Conservation (phyloP, 1,140 invertebrate species). For the Octopus bimaculoides region DNA sequence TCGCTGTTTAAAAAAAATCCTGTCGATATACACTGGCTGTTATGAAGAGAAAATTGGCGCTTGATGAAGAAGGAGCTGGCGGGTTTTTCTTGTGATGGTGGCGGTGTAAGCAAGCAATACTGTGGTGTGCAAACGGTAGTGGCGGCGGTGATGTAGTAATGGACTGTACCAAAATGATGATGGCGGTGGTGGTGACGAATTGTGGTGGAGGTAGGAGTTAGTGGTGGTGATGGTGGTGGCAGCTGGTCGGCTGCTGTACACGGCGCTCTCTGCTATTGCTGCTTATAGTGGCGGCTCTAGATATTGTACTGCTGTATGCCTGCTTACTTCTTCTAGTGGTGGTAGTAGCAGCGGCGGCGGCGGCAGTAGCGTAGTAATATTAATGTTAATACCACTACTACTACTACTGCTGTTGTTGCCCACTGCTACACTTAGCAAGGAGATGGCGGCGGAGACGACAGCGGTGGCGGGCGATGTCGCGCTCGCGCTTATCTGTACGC, state of each 20-base stretch:
- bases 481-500: background rate
- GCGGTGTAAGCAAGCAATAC: background rate
- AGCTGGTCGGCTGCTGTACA: background rate
- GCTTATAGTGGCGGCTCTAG: background rate
- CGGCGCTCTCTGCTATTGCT: background rate
- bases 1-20: background rate
- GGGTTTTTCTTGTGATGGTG: background rate
- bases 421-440: background rate
- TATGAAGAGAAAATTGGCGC: background rate
- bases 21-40: background rate
- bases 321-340: background rate
- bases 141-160: background rate
- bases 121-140: background rate
- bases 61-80: background rate
- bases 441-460: background rate
- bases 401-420: background rate
- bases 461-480: background rate
- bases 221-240: conserved; percentile 2
- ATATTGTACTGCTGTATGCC: too few species aligned
- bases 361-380: background rate
- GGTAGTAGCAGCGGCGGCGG: background rate
- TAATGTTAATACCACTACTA: too few species aligned
- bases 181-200: background rate
- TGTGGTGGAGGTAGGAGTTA: background rate
- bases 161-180: background rate